Evolutionary conservation across 2,888 invertebrate species (phyloP), one percentile per base, ranked within the genome.

Genomic region (Drosophila parthenogenetica): DNA sequence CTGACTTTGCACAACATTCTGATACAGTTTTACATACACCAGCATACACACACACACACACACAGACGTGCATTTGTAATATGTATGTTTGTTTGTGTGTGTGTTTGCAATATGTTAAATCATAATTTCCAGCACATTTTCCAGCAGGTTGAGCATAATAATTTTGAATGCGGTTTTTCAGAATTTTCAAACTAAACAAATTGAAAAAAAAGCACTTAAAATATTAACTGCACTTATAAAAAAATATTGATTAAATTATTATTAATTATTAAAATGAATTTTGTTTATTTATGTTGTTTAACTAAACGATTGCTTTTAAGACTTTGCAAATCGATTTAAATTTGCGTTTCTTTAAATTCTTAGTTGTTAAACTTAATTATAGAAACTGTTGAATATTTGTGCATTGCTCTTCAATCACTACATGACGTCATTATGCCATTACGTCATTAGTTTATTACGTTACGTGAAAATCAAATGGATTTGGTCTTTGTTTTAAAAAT

Each of bases 91-190:
- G 32, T 17, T 53, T 55, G 46, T 62, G 19, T 42, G 29, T 57
- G 48, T 55, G 22, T 37, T 42, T 63, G 60, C 1, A n/a, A 37
- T 11, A 37, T 14, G 29, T 5, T 55, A 58, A 66, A 69, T 70
- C 29, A 32, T 29, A 48, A 46, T 49, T 59, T 61, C 62, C 45
- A 49, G 72, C 68, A 74, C 35, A 79, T 73, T 83, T 82, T 77
- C 73, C 76, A 70, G 71, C 71, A 77, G 73, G 82, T 69, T 69
- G 73, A 86, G 68, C 86, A 87, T 68, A 75, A 87, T 87, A 87
- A 84, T 87, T 84, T 87, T 75, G 75, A 87, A 77, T 79, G 73
- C 75, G 77, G 67, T 71, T 51, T 67, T 60, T 62, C 70, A 63
- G 54, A 77, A 86, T 57, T 81, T 63, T 37, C 13, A 42, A 53